Evolutionary conservation across 2,113 vertebrate genomes (phyloP).

Genomic region (Acanthisitta chloris): DNA sequence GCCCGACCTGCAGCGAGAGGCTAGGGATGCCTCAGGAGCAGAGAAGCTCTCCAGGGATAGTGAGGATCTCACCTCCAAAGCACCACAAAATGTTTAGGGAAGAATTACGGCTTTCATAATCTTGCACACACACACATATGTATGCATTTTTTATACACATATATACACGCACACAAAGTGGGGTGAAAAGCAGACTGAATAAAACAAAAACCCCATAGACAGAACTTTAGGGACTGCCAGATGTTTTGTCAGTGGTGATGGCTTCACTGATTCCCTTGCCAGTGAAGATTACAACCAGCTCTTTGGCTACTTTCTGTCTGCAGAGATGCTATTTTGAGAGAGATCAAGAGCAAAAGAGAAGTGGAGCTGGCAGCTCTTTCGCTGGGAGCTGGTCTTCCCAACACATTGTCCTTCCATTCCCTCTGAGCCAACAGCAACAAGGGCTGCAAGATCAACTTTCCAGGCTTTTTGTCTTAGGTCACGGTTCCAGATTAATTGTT

Average conservation of each 20-base stretch:
- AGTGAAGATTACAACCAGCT: not conserved
- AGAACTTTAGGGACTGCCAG: not conserved
- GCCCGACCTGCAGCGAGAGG: not conserved
- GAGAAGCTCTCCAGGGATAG: not conserved
- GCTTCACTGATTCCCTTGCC: not conserved
- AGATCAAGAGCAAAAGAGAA: not conserved
- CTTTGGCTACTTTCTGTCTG: not conserved
- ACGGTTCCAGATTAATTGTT: conserved; percentile 4
- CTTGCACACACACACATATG: rapidly evolving
- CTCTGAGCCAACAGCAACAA: conserved; percentile 20
- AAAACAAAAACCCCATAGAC: not conserved
- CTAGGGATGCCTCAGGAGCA: not conserved
- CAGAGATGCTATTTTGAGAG: not conserved
- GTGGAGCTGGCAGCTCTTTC: not conserved
- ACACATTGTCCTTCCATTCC: not conserved
- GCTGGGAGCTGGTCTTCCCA: not conserved
- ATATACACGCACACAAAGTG: not conserved
- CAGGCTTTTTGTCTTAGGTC: not conserved
- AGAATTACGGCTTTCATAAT: not conserved
- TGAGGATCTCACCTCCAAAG: not conserved
- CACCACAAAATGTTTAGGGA: not conserved
- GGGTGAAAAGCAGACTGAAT: not conserved
- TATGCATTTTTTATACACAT: not conserved
- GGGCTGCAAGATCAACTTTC: not conserved
- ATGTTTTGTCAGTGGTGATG: not conserved